Percentiles rank a stretch among this genome's conserved stretches.
These are phyloP conservation scores for Anarsia innoxiella DNA, from an alignment of 2,888 invertebrate species.

Conservation along the genomic window DNA sequence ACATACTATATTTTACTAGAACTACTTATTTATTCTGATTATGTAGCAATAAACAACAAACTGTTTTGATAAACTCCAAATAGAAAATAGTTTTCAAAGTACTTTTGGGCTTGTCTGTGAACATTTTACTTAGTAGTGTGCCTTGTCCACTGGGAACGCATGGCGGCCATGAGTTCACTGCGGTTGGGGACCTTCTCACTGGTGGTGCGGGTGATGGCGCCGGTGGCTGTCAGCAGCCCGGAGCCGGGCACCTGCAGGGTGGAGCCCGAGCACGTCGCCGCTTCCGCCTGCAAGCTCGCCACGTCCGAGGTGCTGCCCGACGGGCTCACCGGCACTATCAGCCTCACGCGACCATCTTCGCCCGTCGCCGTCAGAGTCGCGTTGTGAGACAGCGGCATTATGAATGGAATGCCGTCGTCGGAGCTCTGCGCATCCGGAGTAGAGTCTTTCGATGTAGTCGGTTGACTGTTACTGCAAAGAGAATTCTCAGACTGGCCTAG, in stretches of 20 bases:
- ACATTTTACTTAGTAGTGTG: conserved; percentile 93
- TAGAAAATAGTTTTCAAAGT: too few species aligned
- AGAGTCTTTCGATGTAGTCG: conserved; percentile 67
- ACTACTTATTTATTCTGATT: too few species aligned
- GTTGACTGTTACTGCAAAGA: conserved; percentile 49
- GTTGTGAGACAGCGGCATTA: conserved; percentile 80
- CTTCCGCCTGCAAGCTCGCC: conserved; percentile 35
- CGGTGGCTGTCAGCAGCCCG: conserved; percentile 70
- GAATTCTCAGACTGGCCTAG: conserved; percentile 52
- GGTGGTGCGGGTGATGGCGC: conserved; percentile 84
- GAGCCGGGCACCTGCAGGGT: conserved; percentile 72
- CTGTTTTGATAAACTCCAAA: too few species aligned
- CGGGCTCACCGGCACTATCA: conserved; percentile 77
- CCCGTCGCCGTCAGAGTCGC: conserved; percentile 77
- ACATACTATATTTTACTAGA: too few species aligned
- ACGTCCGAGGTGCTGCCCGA: conserved; percentile 53
- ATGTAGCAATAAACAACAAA: too few species aligned
- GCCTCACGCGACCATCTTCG: conserved; percentile 75
- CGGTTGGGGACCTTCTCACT: conserved; percentile 91
- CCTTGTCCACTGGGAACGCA: conserved; percentile 88
- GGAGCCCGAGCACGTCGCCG: conserved; percentile 43
- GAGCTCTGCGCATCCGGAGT: conserved; percentile 50
- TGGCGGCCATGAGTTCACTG: conserved; percentile 88
- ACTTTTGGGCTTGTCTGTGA: too few species aligned
- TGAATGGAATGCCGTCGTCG: conserved; percentile 73